These are phyloP conservation scores for Triplophysa tibetana DNA, from an alignment of 2,113 vertebrate species.

Conservation along the genomic window DNA sequence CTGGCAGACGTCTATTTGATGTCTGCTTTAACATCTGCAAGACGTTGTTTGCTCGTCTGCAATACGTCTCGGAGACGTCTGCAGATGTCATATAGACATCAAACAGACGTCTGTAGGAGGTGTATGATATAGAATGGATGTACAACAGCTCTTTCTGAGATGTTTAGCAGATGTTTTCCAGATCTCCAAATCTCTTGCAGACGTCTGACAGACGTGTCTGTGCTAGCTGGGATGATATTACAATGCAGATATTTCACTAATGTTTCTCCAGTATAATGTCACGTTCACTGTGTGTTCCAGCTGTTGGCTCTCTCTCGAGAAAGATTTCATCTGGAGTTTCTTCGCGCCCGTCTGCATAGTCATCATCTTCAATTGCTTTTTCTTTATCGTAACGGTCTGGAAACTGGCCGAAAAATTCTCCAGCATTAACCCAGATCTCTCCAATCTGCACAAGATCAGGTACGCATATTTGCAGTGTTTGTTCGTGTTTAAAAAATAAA, in stretches of 20 bases:
- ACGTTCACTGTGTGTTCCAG: slow-evolving; percentile 57
- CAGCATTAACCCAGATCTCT: slow-evolving; percentile 81
- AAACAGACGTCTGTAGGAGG: too few species aligned
- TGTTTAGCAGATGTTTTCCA: too few species aligned
- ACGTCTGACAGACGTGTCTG: too few species aligned
- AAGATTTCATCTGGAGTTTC: slow-evolving; percentile 83
- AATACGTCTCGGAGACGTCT: too few species aligned
- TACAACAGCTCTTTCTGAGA: too few species aligned
- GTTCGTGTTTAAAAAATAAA: not conserved
- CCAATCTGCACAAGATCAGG: slow-evolving; percentile 77
- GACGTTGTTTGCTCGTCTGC: too few species aligned
- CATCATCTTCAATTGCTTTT: slow-evolving; percentile 74
- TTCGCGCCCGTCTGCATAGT: slow-evolving; percentile 76
- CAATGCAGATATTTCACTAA: not conserved
- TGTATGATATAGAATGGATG: too few species aligned
- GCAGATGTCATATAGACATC: too few species aligned
- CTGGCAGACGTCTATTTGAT: too few species aligned
- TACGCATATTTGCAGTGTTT: slow-evolving; percentile 9
- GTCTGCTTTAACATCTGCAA: too few species aligned
- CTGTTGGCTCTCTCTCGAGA: slow-evolving; percentile 75
- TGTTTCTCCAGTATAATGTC: not conserved
- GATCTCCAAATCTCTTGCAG: too few species aligned
- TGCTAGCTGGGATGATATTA: not conserved
- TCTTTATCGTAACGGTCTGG: slow-evolving; percentile 82
- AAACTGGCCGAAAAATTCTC: slow-evolving; percentile 81